Conservation (phyloP, 2,888 invertebrate genomes). For the Trachelus tabidus region DNA sequence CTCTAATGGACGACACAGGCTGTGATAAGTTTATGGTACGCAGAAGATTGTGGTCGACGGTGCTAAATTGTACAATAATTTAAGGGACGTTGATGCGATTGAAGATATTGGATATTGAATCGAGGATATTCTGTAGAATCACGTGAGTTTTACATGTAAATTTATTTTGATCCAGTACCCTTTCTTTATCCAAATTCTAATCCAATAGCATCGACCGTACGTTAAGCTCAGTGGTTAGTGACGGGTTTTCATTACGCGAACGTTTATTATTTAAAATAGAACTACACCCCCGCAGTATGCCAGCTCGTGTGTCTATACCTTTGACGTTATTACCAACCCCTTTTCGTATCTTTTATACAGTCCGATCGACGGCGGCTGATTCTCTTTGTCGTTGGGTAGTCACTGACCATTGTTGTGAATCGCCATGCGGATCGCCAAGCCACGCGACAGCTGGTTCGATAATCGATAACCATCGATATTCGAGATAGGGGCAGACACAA, state of each 20-base stretch:
- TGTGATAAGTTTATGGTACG: not conserved
- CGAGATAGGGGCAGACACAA: constrained; percentile 29
- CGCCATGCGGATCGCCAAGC: constrained; percentile 46
- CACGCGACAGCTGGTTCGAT: constrained; percentile 58
- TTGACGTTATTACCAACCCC: constrained; percentile 25
- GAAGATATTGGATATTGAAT: not conserved
- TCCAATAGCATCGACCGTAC: constrained; percentile 34
- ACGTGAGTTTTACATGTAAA: constrained; percentile 35
- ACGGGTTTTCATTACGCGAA: constrained; percentile 7
- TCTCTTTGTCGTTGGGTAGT: constrained; percentile 43
- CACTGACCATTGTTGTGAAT: constrained; percentile 43
- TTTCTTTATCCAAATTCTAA: constrained; percentile 44
- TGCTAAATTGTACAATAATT: not conserved
- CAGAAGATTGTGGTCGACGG: no score
- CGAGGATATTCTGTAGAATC: not conserved
- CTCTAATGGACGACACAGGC: not conserved
- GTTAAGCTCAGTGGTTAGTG: constrained; percentile 12
- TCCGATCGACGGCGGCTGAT: constrained; percentile 29
- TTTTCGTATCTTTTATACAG: constrained; percentile 18
- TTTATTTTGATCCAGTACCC: constrained; percentile 40
- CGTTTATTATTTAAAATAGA: constrained; percentile 32
- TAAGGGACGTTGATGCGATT: not conserved
- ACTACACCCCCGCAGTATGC: constrained; percentile 26
- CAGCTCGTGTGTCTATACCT: constrained; percentile 19
- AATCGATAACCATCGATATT: constrained; percentile 39